These are phyloP conservation scores for Anastatus disparis DNA, from an alignment of 1,140 invertebrate genomes.

Conservation along the genomic window DNA sequence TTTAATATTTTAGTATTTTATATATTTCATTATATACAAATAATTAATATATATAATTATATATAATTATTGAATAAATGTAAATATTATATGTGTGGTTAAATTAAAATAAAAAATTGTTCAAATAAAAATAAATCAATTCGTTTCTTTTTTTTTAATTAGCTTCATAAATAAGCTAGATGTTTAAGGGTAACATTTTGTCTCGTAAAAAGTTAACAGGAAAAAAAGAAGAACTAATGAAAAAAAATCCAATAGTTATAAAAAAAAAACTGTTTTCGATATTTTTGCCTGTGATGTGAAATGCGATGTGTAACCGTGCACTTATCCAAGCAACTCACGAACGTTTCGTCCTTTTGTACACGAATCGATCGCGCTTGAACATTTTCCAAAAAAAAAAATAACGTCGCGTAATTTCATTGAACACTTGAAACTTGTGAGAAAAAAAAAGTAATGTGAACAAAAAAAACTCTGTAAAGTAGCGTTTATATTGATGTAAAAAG, in stretches of 20 bases:
- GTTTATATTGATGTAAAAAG: conserved; percentile 32
- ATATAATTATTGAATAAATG: conserved; percentile 8
- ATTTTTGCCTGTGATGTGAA: conserved; percentile 53
- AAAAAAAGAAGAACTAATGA: background rate
- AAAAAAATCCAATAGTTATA: conserved; percentile 16
- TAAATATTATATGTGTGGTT: conserved; percentile 25
- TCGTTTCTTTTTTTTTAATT: too few species aligned
- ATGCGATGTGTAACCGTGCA: conserved; percentile 52
- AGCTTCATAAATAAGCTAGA: too few species aligned
- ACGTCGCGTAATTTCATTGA: conserved; percentile 43
- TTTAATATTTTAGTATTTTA: too few species aligned
- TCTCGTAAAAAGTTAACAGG: background rate
- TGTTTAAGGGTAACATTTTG: too few species aligned
- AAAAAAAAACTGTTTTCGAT: conserved; percentile 43
- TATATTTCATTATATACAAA: background rate
- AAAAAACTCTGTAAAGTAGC: conserved; percentile 18
- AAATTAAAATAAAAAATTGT: conserved; percentile 6
- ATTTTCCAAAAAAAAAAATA: conserved; percentile 48
- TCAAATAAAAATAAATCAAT: background rate
- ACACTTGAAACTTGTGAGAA: background rate
- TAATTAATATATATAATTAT: conserved; percentile 19
- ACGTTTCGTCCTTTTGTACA: conserved; percentile 50
- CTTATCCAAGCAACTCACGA: conserved; percentile 50
- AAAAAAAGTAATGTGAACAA: background rate
- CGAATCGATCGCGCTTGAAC: conserved; percentile 48